Evolutionary conservation across 2,113 vertebrate genomes (phyloP).

Genomic region (Ia io): DNA sequence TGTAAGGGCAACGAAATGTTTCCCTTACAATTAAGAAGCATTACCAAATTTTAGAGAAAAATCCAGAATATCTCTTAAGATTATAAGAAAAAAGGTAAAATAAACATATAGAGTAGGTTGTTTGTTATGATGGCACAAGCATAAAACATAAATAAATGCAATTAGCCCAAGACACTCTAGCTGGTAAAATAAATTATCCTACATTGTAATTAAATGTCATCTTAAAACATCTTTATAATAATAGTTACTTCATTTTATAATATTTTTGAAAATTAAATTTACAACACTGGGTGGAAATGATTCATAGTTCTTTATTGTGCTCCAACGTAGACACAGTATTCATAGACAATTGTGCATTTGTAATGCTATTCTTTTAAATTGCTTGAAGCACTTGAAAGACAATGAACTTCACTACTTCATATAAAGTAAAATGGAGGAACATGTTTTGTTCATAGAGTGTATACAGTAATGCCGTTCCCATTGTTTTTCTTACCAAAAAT

Average conservation of each 20-base stretch:
- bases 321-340: constrained; percentile 21
- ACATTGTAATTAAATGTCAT: constrained; percentile 65
- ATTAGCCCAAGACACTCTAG: constrained; percentile 59
- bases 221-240: constrained; percentile 70
- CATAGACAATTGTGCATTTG: neutral
- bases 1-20: constrained; percentile 55
- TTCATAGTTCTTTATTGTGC: constrained; percentile 56
- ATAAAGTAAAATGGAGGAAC: neutral
- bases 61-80: constrained; percentile 13
- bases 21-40: constrained; percentile 58
- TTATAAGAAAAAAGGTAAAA: constrained; percentile 43
- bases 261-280: constrained; percentile 72
- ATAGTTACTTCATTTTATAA: constrained; percentile 53
- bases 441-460: neutral
- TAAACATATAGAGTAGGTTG: neutral
- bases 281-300: constrained; percentile 46
- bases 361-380: neutral
- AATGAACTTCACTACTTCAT: neutral
- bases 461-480: neutral
- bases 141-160: constrained; percentile 66
- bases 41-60: constrained; percentile 65
- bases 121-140: constrained; percentile 13
- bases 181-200: constrained; percentile 57
- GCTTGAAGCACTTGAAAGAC: neutral
- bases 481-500: neutral